A percentile compares a stretch with the other conserved stretches of the same genome.
phyloP scores from a whole-genome alignment of 2,888 invertebrate species.

The Tromatobia lineatoria region DNA sequence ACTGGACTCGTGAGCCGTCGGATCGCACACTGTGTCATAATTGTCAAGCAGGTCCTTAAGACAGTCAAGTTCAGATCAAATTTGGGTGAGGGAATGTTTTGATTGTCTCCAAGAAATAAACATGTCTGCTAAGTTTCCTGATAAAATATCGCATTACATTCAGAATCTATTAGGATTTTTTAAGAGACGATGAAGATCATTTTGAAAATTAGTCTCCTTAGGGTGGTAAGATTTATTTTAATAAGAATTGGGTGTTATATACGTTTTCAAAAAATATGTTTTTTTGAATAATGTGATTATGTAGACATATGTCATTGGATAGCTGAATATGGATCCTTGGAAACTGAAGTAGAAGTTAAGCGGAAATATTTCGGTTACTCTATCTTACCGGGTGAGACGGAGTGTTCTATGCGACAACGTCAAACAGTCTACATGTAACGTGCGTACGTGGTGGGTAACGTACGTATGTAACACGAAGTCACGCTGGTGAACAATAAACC shows the following conservation, averaged over 20 bases:
- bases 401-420: constrained; percentile 42
- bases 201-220: neutral
- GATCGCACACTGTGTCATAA: constrained; percentile 41
- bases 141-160: neutral
- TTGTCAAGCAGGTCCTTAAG: neutral
- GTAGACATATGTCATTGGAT: neutral
- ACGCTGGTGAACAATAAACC: constrained; percentile 78
- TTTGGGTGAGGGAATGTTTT: neutral
- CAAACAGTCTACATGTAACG: constrained; percentile 46
- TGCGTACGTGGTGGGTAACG: constrained; percentile 48
- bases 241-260: neutral
- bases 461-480: constrained; percentile 67
- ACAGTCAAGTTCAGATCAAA: neutral
- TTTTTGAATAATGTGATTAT: neutral
- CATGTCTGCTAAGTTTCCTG: neutral
- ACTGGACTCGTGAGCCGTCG: constrained; percentile 69
- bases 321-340: neutral
- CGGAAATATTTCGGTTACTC: constrained; percentile 17
- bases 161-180: neutral
- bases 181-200: neutral
- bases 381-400: constrained; percentile 32
- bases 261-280: too few species aligned
- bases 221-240: neutral
- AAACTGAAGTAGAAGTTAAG: constrained; percentile 11
- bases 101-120: neutral